phyloP scores from a whole-genome alignment of 2,888 invertebrate genomes.

The Cantharis nigra region DNA sequence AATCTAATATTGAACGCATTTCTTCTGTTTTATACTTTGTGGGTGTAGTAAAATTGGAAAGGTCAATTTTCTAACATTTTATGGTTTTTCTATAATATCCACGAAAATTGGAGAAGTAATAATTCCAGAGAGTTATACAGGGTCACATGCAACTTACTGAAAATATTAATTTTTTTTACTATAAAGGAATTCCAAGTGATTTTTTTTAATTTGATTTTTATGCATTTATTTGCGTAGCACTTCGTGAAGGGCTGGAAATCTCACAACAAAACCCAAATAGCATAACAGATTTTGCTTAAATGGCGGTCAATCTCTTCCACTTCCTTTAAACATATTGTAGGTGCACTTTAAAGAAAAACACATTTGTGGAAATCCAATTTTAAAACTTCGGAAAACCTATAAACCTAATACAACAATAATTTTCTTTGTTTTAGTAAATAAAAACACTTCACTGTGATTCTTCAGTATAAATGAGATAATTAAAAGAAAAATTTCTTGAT shows the following conservation, averaged over 20 bases:
- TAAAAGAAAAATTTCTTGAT: neutral
- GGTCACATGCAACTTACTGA: neutral
- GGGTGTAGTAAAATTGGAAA: slow-evolving; percentile 23
- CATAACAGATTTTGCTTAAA: neutral
- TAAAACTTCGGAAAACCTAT: neutral
- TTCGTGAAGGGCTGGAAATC: too few species aligned
- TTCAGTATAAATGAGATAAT: neutral
- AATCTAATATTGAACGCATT: slow-evolving; percentile 31
- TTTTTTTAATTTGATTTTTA: too few species aligned
- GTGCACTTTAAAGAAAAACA: neutral
- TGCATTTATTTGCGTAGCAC: neutral
- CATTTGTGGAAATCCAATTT: neutral
- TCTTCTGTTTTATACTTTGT: slow-evolving; percentile 29
- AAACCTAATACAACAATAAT: neutral
- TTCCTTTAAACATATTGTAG: neutral
- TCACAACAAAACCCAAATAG: neutral
- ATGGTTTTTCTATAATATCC: neutral
- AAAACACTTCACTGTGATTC: neutral
- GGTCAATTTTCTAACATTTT: neutral
- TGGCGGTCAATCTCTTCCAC: neutral
- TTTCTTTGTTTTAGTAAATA: neutral
- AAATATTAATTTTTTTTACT: neutral
- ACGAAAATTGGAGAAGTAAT: neutral
- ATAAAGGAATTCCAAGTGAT: too few species aligned
- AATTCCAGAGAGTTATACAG: neutral